Conservation (phyloP, 2,888 invertebrate species). For the Capitulum mitella region DNA sequence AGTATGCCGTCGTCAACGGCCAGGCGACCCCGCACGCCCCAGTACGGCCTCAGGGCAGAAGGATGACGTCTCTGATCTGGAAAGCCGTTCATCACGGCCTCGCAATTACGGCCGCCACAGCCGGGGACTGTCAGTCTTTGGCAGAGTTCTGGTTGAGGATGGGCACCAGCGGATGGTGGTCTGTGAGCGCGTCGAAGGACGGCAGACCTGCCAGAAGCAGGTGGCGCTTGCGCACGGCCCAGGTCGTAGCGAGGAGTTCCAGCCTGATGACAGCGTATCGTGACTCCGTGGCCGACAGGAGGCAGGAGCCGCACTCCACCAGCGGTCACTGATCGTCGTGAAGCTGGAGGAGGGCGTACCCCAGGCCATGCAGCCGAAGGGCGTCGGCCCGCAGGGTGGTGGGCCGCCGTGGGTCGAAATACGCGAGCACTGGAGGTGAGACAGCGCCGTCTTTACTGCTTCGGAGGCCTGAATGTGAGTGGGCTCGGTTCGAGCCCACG, state of each 20-base stretch:
- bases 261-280: too few relatives aligned
- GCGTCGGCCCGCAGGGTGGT: slow-evolving; percentile 29
- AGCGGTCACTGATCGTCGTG: slow-evolving; percentile 25
- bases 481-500: neutral
- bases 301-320: slow-evolving; percentile 28
- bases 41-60: too few relatives aligned
- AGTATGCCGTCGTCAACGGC: too few relatives aligned
- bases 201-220: slow-evolving; percentile 26
- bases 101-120: too few relatives aligned
- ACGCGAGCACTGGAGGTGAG: slow-evolving; percentile 25
- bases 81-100: too few relatives aligned
- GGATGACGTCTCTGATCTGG: too few relatives aligned
- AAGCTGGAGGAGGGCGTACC: slow-evolving; percentile 26
- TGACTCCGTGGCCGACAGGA: too few relatives aligned
- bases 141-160: too few relatives aligned
- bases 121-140: too few relatives aligned
- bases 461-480: slow-evolving; percentile 28
- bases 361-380: slow-evolving; percentile 26
- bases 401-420: slow-evolving; percentile 26
- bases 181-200: too few relatives aligned
- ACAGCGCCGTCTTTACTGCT: slow-evolving; percentile 26
- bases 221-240: slow-evolving; percentile 28
- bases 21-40: too few relatives aligned
- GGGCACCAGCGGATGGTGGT: too few relatives aligned
- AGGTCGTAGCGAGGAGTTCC: slow-evolving; percentile 25